These are phyloP conservation scores for Saimiri boliviensis DNA, from an alignment of 2,113 vertebrate genomes.

Conservation along the genomic window DNA sequence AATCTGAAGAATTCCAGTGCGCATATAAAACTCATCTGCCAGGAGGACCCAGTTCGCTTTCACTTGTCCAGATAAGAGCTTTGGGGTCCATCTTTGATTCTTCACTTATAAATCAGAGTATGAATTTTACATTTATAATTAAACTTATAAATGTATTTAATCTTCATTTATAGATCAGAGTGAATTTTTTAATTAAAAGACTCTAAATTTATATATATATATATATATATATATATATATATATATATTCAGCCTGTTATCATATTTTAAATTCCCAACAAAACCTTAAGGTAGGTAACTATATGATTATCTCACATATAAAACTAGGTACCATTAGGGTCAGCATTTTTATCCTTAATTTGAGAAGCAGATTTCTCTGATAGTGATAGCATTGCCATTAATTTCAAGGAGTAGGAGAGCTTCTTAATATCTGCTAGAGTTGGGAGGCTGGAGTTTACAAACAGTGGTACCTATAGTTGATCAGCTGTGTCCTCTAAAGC, in stretches of 20 bases:
- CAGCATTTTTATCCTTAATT: neutral
- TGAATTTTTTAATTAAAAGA: neutral
- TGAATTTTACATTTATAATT: neutral
- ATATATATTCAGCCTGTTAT: neutral
- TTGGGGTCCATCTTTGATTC: neutral
- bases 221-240: neutral
- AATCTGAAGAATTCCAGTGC: neutral
- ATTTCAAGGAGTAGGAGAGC: conserved; percentile 55
- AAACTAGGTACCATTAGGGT: neutral
- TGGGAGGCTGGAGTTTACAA: conserved; percentile 42
- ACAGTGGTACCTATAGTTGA: conserved; percentile 65
- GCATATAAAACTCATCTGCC: neutral
- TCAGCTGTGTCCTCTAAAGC: conserved; percentile 66
- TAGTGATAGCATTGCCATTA: conserved; percentile 48
- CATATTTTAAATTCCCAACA: neutral
- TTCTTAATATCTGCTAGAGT: conserved; percentile 74
- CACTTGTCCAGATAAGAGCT: neutral
- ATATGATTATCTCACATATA: neutral
- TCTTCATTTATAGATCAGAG: neutral
- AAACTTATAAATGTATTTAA: neutral
- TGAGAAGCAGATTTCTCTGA: conserved; percentile 51
- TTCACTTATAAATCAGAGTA: neutral
- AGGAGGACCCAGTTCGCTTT: neutral
- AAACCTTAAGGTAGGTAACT: neutral
- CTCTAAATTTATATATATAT: neutral